Evolutionary conservation across 2,113 vertebrate species (phyloP).

Genomic region (cattle (Bos taurus)): DNA sequence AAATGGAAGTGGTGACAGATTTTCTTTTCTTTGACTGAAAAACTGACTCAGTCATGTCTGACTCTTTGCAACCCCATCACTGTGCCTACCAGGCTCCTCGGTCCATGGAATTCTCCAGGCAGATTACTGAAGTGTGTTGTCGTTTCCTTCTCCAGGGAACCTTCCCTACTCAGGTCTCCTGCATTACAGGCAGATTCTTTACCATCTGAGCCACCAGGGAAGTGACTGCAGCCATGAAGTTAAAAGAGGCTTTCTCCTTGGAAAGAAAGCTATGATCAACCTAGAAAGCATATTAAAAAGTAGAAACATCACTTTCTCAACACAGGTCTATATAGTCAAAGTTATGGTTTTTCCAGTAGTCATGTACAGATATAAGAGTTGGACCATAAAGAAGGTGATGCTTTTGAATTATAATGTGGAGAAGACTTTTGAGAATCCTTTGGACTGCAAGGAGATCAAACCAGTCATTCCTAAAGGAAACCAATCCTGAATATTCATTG

Average conservation of each 20-base stretch:
- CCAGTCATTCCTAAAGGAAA: neutral
- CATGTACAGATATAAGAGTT: neutral
- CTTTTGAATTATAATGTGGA: neutral
- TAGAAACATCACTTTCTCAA: neutral
- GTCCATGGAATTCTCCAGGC: neutral
- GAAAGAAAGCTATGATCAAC: neutral
- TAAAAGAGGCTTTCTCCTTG: neutral
- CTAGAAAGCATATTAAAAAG: neutral
- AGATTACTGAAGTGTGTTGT: neutral
- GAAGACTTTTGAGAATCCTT: neutral
- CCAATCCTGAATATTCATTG: neutral
- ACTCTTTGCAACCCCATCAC: neutral
- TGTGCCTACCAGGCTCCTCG: neutral
- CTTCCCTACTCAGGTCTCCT: neutral
- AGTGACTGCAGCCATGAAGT: neutral
- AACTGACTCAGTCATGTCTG: neutral
- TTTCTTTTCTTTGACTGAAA: neutral
- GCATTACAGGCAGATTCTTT: neutral
- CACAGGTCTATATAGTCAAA: neutral
- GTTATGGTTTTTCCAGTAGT: neutral
- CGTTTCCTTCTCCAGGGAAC: neutral
- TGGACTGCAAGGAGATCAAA: neutral
- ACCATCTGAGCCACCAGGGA: neutral
- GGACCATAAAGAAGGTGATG: neutral
- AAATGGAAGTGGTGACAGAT: neutral